phyloP scores from a whole-genome alignment of 2,797 vertebrate species.

The Phoeniculus purpureus region DNA sequence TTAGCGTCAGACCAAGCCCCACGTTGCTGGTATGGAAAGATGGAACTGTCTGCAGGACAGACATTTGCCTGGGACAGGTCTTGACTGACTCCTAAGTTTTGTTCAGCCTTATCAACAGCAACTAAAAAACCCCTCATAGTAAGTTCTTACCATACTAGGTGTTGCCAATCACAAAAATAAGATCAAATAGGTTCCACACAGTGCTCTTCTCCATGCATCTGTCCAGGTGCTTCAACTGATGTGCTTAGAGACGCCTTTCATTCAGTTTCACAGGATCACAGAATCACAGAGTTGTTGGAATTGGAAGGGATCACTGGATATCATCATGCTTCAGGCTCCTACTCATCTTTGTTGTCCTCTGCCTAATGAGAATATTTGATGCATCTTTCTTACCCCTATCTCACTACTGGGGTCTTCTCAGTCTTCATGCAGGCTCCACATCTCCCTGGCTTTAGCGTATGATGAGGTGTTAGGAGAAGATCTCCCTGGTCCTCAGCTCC shows the following conservation, averaged over 20 bases:
- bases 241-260: background rate
- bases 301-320: too few species aligned
- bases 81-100: background rate
- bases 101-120: background rate
- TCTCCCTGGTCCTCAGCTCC: background rate
- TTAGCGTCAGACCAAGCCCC: background rate
- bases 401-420: background rate
- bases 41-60: background rate
- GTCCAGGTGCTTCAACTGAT: background rate
- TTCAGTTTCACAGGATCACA: background rate
- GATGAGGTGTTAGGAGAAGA: background rate
- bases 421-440: background rate
- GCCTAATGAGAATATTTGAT: background rate
- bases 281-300: too few species aligned
- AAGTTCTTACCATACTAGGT: background rate
- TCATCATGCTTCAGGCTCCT: background rate
- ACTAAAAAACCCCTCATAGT: background rate
- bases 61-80: background rate
- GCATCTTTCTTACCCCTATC: background rate
- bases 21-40: background rate
- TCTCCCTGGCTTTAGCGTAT: background rate
- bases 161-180: background rate
- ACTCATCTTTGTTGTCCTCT: background rate
- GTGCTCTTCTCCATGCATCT: background rate
- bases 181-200: rapidly evolving